Evolutionary conservation across 2,888 invertebrate species (phyloP).

Genomic region (Nymphalis c-album): DNA sequence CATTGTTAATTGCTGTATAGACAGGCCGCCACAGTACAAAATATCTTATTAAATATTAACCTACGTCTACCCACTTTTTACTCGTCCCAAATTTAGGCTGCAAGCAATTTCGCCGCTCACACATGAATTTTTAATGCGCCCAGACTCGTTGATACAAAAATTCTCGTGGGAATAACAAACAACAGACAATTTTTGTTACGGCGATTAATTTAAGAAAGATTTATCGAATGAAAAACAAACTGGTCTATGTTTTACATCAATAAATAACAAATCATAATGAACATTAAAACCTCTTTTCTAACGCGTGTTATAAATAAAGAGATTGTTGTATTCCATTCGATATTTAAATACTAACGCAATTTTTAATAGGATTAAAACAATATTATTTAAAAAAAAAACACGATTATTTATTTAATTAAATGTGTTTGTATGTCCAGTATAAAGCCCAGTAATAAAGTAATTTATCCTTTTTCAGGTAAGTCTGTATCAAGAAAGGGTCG

Average conservation of each 20-base stretch:
- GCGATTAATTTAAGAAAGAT: not conserved
- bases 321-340: no score
- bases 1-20: not conserved
- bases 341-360: no score
- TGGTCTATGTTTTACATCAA: no score
- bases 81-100: constrained; percentile 38
- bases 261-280: no score
- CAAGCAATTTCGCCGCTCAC: constrained; percentile 35
- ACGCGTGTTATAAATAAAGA: no score
- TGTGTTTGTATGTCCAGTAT: not conserved
- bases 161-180: constrained; percentile 15
- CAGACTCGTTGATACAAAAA: constrained; percentile 11
- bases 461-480: constrained; percentile 19
- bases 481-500: constrained; percentile 24
- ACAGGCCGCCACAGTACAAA: not conserved
- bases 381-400: not conserved
- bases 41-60: constrained; percentile 34
- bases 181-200: not conserved
- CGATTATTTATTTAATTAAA: no score
- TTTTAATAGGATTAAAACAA: no score
- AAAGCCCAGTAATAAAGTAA: constrained; percentile 11
- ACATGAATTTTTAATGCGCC: constrained; percentile 41
- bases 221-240: not conserved
- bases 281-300: no score
- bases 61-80: constrained; percentile 28